Evolutionary conservation across 2,113 vertebrate genomes (phyloP).

Genomic region (Petrocephalus microphthalmus): DNA sequence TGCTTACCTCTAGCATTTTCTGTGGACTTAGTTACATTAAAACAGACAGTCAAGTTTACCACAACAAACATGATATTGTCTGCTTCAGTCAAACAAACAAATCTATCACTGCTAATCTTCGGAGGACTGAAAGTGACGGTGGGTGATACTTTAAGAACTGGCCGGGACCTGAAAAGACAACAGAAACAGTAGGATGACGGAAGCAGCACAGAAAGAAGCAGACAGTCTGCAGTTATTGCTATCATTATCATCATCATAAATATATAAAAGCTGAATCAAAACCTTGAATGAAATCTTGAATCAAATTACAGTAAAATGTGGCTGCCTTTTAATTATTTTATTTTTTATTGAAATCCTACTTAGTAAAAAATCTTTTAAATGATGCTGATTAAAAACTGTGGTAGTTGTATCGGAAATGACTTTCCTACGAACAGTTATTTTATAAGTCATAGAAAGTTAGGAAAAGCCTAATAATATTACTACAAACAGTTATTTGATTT

Average conservation of each 20-base stretch:
- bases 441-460: too few species aligned
- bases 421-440: background rate
- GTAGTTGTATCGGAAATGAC: background rate
- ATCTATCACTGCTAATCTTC: constrained; percentile 45
- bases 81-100: constrained; percentile 39
- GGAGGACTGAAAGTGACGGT: constrained; percentile 53
- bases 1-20: constrained; percentile 44
- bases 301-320: background rate
- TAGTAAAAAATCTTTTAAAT: background rate
- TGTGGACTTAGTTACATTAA: constrained; percentile 45
- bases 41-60: constrained; percentile 44
- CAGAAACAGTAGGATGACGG: background rate
- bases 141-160: constrained; percentile 50
- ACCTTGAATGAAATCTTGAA: background rate
- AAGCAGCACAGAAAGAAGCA: background rate
- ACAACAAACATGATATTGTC: accelerated
- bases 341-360: background rate
- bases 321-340: background rate
- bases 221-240: background rate
- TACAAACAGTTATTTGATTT: background rate
- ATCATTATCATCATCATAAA: background rate
- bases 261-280: background rate
- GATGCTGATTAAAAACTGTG: background rate
- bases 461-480: too few species aligned
- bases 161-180: constrained; percentile 56